Conservation (phyloP, 23 tunicate genomes). For the Halocynthia aurantium region DNA sequence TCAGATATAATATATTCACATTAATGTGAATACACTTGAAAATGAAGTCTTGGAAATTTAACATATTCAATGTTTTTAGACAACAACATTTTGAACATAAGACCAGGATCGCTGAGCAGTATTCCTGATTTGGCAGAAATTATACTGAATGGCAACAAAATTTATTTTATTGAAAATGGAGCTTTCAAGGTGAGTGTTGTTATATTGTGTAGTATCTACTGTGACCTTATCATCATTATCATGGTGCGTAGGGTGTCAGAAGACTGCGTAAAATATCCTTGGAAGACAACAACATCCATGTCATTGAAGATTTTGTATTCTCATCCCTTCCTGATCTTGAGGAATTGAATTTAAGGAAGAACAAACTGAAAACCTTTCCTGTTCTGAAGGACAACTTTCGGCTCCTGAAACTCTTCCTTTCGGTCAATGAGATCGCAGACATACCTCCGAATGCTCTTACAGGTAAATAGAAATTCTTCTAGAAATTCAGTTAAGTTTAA, state of each 20-base stretch:
- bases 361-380: constrained; percentile 35
- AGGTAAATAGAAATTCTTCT: constrained; percentile 15
- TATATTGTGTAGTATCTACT: background rate
- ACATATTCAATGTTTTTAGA: constrained; percentile 2
- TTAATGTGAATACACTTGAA: background rate
- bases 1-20: background rate
- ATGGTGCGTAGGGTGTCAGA: constrained; percentile 15
- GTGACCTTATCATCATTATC: background rate
- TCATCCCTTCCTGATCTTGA: constrained; percentile 28
- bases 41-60: too few species aligned
- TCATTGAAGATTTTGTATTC: constrained; percentile 49
- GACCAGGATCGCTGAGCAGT: constrained; percentile 19
- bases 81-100: constrained; percentile 60
- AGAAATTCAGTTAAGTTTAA: background rate
- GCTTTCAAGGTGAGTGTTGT: constrained; percentile 42
- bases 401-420: constrained; percentile 34
- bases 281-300: constrained; percentile 56
- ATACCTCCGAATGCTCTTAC: constrained; percentile 30
- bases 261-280: constrained; percentile 33
- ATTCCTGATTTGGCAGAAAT: constrained; percentile 46
- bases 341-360: constrained; percentile 34
- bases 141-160: constrained; percentile 57
- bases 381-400: constrained; percentile 23
- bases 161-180: constrained; percentile 51
- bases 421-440: constrained; percentile 33